Conservation (phyloP, 2,888 invertebrate species). For the Kryphioiulus occultus region DNA sequence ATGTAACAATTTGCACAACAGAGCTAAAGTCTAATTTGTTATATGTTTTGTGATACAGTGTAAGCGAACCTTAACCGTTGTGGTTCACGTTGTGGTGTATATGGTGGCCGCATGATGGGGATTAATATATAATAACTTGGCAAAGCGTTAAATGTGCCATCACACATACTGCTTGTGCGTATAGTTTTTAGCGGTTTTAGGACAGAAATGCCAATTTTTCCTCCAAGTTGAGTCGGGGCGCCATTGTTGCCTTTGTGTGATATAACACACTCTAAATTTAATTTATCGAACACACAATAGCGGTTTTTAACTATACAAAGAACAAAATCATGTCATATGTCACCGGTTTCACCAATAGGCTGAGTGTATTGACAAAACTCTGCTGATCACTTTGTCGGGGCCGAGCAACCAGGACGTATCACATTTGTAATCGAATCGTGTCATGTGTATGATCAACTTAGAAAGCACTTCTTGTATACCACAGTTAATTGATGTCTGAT, state of each 20-base stretch:
- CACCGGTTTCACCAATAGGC: too few species aligned
- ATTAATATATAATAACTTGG: too few species aligned
- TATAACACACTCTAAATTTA: background rate
- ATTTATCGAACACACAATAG: background rate
- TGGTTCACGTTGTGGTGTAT: too few species aligned
- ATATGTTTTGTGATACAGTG: too few species aligned
- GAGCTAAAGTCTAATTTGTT: too few species aligned
- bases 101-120: too few species aligned
- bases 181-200: background rate
- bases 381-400: background rate
- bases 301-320: background rate
- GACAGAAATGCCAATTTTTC: background rate
- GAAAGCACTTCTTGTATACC: background rate
- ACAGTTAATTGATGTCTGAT: background rate
- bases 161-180: background rate
- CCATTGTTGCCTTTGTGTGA: background rate
- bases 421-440: background rate
- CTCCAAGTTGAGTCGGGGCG: background rate
- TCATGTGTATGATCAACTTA: too few species aligned
- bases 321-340: background rate
- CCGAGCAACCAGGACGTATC: background rate
- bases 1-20: too few species aligned
- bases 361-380: background rate
- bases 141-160: background rate
- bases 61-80: too few species aligned